These are phyloP conservation scores for Drosophila engyochracea DNA, from an alignment of 2,888 invertebrate genomes.

Conservation along the genomic window DNA sequence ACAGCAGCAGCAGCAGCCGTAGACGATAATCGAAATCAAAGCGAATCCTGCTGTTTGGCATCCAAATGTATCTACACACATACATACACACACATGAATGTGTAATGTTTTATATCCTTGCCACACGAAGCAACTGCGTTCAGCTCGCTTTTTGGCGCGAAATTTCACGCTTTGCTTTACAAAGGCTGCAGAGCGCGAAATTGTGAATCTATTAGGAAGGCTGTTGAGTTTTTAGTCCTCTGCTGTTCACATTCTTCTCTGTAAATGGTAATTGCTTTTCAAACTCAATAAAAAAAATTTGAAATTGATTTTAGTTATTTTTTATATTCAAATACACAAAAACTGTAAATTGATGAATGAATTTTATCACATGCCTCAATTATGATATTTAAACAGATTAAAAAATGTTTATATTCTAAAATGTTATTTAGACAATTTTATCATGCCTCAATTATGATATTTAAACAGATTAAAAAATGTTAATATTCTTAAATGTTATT, in stretches of 20 bases:
- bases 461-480: neutral
- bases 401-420: neutral
- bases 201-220: slow-evolving; percentile 1
- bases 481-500: neutral
- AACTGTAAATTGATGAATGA: neutral
- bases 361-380: neutral
- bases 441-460: neutral
- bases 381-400: neutral
- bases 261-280: neutral
- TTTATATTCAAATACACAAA: neutral
- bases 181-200: slow-evolving; percentile 5
- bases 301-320: neutral
- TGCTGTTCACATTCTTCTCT: neutral
- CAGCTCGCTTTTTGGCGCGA: slow-evolving; percentile 52
- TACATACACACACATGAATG: neutral
- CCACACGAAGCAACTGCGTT: slow-evolving; percentile 24
- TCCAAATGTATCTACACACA: neutral
- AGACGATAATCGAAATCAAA: slow-evolving; percentile 11
- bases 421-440: neutral
- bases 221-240: neutral
- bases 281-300: neutral
- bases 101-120: slow-evolving; percentile 22
- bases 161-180: slow-evolving; percentile 29
- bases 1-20: slow-evolving; percentile 9
- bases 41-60: slow-evolving; percentile 24